Base-by-base conservation (phyloP, 2,113 vertebrate species). In the Charadrius vociferus region DNA sequence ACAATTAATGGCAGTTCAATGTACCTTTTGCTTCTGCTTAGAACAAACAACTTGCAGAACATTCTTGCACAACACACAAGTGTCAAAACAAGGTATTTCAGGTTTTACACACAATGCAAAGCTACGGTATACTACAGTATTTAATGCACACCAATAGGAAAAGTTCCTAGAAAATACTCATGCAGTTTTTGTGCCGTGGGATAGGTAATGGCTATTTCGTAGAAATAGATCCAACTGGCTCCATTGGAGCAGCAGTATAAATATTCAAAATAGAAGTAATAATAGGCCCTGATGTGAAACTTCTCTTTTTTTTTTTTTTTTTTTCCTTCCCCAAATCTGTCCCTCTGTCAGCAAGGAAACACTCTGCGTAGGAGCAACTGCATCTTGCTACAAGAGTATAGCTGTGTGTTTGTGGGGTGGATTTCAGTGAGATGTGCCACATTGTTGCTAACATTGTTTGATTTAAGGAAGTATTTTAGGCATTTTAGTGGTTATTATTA, bases 211-310 rank as follows among this genome's bases (percentile, higher is more conserved):
- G 88, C 81, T 97, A 91, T 97, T 97, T 97, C 89, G 86, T 77
- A 97, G 95, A 97, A 97, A 96, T 95, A 98, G 96, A 96, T 97
- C 88, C 90, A 93, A 95, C 96, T 97, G 96, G 96, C 97, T 97
- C 96, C 96, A 97, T 95, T 97, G 97, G 95, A 98, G 96, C 93
- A 97, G 93, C 96, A 94, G 97, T 93, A 96, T 72, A 97, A 96
- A 96, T 96, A 97, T 92, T 96, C 90, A 96, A 92, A 96, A 96
- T 71, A 96, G 88, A 97, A 93, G 81, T 92, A 96, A 81, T 72
- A 97, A 90, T n/a, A 96, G 95, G 96, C 88, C 91, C 90, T 95
- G 93, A 96, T 92, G 93, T 55, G 68, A 84, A 95, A 88, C 49
- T 86, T 75, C 12, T 83, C 16, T 86, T 41, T 61, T 91, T 71